A percentile compares a stretch with the other conserved stretches of the same genome.
These are phyloP conservation scores for Orycteropus afer DNA, from an alignment of 2,113 vertebrate species.

Conservation along the genomic window DNA sequence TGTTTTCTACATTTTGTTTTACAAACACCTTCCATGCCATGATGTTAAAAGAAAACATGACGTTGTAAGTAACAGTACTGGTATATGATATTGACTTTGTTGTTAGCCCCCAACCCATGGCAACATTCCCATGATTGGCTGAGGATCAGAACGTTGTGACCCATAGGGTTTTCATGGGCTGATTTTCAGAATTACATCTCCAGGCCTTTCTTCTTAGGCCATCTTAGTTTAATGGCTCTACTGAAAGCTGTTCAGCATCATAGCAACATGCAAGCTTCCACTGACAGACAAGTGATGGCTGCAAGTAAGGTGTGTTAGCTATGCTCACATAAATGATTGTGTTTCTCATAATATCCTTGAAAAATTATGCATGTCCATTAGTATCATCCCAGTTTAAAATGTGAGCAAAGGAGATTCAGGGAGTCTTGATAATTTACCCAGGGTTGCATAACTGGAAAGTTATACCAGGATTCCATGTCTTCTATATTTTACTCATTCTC, in stretches of 20 bases:
- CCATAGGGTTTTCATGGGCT: too few species aligned
- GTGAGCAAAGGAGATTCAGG: background rate
- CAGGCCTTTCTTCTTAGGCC: too few species aligned
- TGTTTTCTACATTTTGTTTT: background rate
- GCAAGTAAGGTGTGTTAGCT: too few species aligned
- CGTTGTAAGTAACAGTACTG: background rate
- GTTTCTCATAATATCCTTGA: background rate
- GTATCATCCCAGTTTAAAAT: background rate
- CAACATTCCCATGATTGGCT: too few species aligned
- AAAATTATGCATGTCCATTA: background rate
- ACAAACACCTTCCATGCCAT: background rate
- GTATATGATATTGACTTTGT: background rate
- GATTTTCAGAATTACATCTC: too few species aligned
- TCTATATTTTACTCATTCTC: background rate
- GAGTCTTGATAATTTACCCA: background rate
- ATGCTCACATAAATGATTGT: background rate
- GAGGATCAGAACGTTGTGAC: too few species aligned
- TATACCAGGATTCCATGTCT: background rate
- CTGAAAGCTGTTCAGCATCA: too few species aligned
- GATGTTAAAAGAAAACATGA: background rate
- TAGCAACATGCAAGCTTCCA: too few species aligned
- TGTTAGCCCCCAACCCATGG: background rate
- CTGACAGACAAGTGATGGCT: too few species aligned
- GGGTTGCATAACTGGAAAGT: background rate
- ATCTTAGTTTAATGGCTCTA: too few species aligned